Percentiles rank a stretch among this genome's conserved stretches.
These are phyloP conservation scores for Melipona quadrifasciata DNA, from an alignment of 1,140 invertebrate genomes.

Conservation along the genomic window DNA sequence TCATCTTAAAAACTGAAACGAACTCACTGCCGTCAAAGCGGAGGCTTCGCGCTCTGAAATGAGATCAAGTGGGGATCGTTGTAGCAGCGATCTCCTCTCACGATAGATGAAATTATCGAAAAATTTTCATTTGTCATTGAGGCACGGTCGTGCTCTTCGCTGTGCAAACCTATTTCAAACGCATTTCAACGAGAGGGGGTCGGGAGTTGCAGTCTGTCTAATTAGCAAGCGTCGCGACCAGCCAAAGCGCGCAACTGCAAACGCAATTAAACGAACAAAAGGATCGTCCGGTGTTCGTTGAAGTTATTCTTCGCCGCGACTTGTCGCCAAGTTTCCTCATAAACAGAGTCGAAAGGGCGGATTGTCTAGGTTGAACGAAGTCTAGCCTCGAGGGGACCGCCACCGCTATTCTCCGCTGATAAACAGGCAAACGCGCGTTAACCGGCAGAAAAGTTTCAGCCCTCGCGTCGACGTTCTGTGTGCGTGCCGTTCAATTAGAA, in stretches of 20 bases:
- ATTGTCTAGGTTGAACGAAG: neutral
- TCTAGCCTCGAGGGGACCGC: neutral
- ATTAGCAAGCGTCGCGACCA: neutral
- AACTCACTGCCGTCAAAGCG: too few species aligned
- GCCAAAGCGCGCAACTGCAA: neutral
- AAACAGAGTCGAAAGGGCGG: neutral
- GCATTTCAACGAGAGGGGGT: neutral
- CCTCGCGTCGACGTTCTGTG: neutral
- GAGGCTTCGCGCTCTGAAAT: too few species aligned
- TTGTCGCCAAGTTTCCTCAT: constrained; percentile 5
- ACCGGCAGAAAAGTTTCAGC: neutral
- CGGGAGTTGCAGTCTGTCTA: neutral
- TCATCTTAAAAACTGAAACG: too few species aligned
- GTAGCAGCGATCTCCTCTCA: too few species aligned
- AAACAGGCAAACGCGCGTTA: neutral
- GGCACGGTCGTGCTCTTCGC: too few species aligned
- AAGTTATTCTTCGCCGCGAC: constrained; percentile 6
- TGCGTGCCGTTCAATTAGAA: constrained; percentile 12
- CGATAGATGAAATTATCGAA: too few species aligned
- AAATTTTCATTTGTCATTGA: too few species aligned
- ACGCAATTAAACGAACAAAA: constrained; percentile 28
- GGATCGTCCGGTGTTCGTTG: neutral
- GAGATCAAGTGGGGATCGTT: too few species aligned
- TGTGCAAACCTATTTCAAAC: neutral
- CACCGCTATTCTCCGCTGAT: neutral